Conservation (phyloP, 2,113 vertebrate genomes). For the Tinamus guttatus region DNA sequence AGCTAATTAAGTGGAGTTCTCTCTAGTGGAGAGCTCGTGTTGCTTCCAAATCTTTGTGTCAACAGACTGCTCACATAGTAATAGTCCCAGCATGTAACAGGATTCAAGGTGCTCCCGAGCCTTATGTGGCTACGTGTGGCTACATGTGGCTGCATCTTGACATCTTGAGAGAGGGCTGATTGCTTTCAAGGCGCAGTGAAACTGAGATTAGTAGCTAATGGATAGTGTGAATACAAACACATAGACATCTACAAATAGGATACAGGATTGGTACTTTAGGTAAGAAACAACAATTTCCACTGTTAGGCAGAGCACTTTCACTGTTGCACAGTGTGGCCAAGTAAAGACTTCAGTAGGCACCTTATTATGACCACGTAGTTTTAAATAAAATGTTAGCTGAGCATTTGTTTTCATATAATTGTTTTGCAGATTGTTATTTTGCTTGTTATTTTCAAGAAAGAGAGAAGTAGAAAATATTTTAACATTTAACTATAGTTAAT, state of each 20-base stretch:
- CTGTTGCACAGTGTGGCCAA: neutral
- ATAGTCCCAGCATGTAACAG: neutral
- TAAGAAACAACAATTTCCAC: neutral
- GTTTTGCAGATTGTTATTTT: neutral
- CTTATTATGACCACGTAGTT: neutral
- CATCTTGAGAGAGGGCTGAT: neutral
- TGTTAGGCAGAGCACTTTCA: neutral
- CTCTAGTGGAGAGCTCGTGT: neutral
- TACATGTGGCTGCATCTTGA: no score
- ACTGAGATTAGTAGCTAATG: neutral
- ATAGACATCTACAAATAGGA: neutral
- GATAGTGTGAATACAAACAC: neutral
- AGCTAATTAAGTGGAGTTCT: neutral
- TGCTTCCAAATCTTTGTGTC: neutral
- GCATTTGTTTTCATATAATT: neutral
- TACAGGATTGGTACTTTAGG: neutral
- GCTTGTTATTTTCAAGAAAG: neutral
- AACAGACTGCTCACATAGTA: neutral
- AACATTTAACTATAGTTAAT: neutral
- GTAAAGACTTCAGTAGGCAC: neutral
- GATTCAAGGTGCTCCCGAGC: neutral
- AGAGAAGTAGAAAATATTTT: neutral
- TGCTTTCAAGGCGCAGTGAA: neutral
- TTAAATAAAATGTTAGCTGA: neutral
- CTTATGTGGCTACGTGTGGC: neutral